Conservation (phyloP, 53 echinoderm and acorn worm genomes). For the Mesocentrotus franciscanus region DNA sequence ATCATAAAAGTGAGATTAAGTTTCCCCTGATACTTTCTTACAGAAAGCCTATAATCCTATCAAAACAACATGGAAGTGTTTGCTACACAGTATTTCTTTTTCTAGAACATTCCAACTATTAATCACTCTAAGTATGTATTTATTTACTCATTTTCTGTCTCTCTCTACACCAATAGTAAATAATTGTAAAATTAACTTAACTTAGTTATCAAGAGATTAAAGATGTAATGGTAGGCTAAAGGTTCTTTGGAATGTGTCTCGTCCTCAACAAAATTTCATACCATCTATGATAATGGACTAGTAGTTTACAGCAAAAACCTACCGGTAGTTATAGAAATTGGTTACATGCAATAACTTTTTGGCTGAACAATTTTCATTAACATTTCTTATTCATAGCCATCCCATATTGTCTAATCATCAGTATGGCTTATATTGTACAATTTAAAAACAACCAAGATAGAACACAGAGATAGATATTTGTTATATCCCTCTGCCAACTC, state of each 20-base stretch:
- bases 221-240: not conserved
- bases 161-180: not conserved
- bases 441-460: not conserved
- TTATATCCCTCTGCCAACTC: not conserved
- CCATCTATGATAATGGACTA: not conserved
- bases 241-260: not conserved
- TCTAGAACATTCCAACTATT: conserved; percentile 11
- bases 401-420: not conserved
- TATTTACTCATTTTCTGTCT: not conserved
- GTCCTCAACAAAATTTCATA: not conserved
- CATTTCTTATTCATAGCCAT: not conserved
- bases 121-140: not conserved
- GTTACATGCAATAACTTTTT: conserved; percentile 13
- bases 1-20: too few species aligned
- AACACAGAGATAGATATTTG: not conserved
- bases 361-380: not conserved
- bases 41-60: not conserved
- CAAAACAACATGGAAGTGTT: not conserved
- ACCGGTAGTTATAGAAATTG: not conserved
- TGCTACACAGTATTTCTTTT: not conserved
- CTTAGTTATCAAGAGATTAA: not conserved
- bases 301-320: not conserved
- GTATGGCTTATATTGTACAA: not conserved
- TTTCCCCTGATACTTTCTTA: too few species aligned
- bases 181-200: not conserved